Evolutionary conservation across 2,888 invertebrate species (phyloP).

Genomic region (Muschampia plurimacula): DNA sequence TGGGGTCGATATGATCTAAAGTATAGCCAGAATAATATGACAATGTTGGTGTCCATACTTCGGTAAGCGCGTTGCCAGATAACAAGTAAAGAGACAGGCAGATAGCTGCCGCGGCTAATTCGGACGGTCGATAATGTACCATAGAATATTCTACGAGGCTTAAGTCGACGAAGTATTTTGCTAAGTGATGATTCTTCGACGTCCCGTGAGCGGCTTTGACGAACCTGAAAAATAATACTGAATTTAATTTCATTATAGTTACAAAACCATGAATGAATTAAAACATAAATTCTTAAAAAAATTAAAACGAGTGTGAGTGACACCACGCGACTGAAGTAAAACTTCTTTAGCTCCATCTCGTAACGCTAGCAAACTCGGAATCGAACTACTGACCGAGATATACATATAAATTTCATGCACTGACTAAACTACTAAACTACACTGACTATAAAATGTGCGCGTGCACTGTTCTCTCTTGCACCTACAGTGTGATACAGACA

Average conservation of each 20-base stretch:
- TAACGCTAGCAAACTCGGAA: no score
- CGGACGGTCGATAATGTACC: slow-evolving; percentile 92
- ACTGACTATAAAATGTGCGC: no score
- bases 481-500: no score
- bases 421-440: no score
- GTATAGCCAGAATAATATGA: slow-evolving; percentile 91
- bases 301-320: no score
- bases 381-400: no score
- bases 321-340: no score
- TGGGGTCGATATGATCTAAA: slow-evolving; percentile 88
- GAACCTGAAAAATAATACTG: slow-evolving; percentile 74
- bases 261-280: no score
- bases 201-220: slow-evolving; percentile 87
- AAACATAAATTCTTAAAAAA: no score
- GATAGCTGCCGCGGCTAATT: slow-evolving; percentile 92
- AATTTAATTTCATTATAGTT: slow-evolving; percentile 18
- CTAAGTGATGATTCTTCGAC: slow-evolving; percentile 89
- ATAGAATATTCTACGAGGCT: slow-evolving; percentile 92
- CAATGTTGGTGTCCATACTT: slow-evolving; percentile 90
- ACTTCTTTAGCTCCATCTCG: no score
- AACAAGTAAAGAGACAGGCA: slow-evolving; percentile 88
- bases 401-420: no score
- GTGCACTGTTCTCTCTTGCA: no score
- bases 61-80: slow-evolving; percentile 76
- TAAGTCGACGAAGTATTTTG: slow-evolving; percentile 96